Base-by-base conservation (phyloP, 2,113 vertebrate species). In the Hippocampus abdominalis region DNA sequence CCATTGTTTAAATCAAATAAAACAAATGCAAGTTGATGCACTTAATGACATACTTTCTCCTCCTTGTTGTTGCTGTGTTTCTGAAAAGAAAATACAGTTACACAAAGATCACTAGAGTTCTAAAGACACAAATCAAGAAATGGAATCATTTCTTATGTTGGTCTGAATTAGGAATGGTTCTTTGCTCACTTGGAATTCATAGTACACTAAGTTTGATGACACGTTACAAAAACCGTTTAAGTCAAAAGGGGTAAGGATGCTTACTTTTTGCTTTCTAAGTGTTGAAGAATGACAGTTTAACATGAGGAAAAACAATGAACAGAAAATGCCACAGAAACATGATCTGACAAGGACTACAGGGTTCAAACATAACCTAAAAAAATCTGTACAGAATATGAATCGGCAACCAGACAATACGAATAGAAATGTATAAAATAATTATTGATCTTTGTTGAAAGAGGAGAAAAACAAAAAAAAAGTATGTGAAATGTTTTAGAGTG, bases 71-170 rank as follows among this genome's bases (percentile, higher is more conserved):
- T 88, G 86, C 82, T 91, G 91, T 88, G 91, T 92, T 88, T 92
- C 92, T 93, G 92, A 79, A 92, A 92, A 89, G 89, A 85, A 90
- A 92, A 89, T 88, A 92, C 84, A 93, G 83, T 90, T 84, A 91
- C 84, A 90, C 72, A 89, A 85, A 89, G 64, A 84, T 84, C 81
- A 86, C 77, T 69, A 74, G 72, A 79, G 79, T 87, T 79, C 80
- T 21, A 71, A 68, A 83, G 81, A 88, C 64, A 75, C 75, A 88
- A 73, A 87, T 74, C 72, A 87, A 79, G 18, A 74, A 75, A 68
- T 72, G 76, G 77, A 87, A 81, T 81, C 36, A 86, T 59, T 80
- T 81, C 25, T 75, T 60, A 59, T 71, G 64, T 57, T 76, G 61
- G 46, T 70, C 64, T 71, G 53, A 64, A 21, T n/a, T 76, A 20